Evolutionary conservation across 1,140 invertebrate species (phyloP), one percentile per base, ranked within the genome.

Genomic region (Ceratina japonica): DNA sequence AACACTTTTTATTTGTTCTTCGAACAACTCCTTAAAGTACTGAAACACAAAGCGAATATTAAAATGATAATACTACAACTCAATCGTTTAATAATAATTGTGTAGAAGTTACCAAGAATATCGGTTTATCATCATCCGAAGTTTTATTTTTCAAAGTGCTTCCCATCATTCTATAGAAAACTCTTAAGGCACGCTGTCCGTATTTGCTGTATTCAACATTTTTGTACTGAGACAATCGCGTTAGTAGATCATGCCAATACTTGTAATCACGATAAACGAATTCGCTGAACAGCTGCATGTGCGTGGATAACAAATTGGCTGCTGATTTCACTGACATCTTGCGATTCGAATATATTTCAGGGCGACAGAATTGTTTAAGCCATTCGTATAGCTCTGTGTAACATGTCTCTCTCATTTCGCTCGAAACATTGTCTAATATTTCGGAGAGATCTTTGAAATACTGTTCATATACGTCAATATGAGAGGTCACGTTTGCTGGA

Each of bases 141-240:
- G 82, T 69, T 66, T 81, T 75, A 51, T 79, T n/a, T 44, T 68
- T 76, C 10, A 92, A 73, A 63, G 82, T 61, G 0, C 74, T 58
- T 20, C 87, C 88, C 7, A 93, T 82, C 56, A 78, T 62, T 80
- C 70, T 72, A 44, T 93, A 92, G 79, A 91, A 91, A 15, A 59
- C 68, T 86, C 82, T 88, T 18, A 93, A 72, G 5, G 88, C 86
- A 15, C 58, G 20, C 31, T 85, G 80, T 16, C 83, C 91, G 12
- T 75, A 64, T 80, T 86, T 83, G 69, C 79, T 79, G 27, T 15
- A 63, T 27, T 89, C 85, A 52, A 81, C 81, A 24, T n/a, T 76
- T 24, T 71, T 81, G 12, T 83, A 51, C 5, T 70, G 58, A 2
- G 71, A 71, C 8, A 88, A 82, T 2, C 27, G 61, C 20, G 20